phyloP scores from a whole-genome alignment of 2,113 vertebrate genomes.

The Neofelis nebulosa region DNA sequence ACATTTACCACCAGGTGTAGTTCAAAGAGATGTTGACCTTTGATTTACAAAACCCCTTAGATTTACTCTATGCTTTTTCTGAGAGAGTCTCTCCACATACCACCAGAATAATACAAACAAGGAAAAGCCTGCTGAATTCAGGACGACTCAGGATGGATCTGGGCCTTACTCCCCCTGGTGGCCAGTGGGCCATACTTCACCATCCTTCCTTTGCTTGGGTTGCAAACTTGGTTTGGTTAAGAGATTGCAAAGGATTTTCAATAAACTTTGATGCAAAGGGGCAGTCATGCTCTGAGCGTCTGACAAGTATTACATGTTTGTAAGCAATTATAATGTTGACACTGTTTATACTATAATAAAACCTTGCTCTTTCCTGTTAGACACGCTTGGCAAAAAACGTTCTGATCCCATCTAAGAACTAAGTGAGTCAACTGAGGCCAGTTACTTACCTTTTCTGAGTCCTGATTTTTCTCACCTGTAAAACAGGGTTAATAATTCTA shows the following conservation, averaged over 20 bases:
- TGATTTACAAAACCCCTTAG: slow-evolving; percentile 59
- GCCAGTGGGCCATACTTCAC: neutral
- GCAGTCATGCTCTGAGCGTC: neutral
- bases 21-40: slow-evolving; percentile 71
- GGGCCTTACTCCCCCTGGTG: slow-evolving; percentile 36
- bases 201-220: neutral
- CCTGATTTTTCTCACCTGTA: slow-evolving; percentile 5
- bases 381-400: neutral
- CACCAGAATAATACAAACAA: neutral
- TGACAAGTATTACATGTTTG: neutral
- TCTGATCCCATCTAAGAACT: neutral
- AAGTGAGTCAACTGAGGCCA: neutral
- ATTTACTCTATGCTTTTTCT: slow-evolving; percentile 33
- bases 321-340: neutral
- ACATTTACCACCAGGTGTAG: slow-evolving; percentile 54
- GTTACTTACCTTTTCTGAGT: neutral
- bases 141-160: neutral
- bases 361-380: neutral
- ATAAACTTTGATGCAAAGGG: neutral
- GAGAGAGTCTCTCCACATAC: neutral
- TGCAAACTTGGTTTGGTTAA: neutral
- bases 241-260: neutral
- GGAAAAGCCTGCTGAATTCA: neutral
- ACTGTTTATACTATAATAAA: neutral
- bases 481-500: neutral